phyloP scores from a whole-genome alignment of 1,140 invertebrate genomes.

The Cephus cinctus region DNA sequence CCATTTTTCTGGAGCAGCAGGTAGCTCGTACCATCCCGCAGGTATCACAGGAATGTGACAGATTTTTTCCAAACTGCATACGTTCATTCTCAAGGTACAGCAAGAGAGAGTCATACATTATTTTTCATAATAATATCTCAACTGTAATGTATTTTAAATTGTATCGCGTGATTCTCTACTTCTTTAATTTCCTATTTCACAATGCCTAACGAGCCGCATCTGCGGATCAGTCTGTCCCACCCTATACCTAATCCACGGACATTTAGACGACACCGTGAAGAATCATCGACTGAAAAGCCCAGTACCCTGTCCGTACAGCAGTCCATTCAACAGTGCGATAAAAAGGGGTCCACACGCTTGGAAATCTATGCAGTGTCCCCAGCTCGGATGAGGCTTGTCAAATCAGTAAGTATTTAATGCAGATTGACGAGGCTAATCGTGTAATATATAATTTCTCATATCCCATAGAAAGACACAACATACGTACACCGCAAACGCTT shows the following conservation, averaged over 20 bases:
- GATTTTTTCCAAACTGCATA: too few relatives aligned
- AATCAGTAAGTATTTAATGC: slow-evolving; percentile 44
- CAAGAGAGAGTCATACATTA: too few relatives aligned
- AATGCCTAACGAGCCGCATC: not conserved
- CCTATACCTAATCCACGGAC: slow-evolving; percentile 15
- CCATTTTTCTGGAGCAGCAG: slow-evolving; percentile 20
- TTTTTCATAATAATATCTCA: too few relatives aligned
- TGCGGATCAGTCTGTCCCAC: not conserved
- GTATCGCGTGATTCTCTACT: too few relatives aligned
- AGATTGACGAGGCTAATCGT: slow-evolving; percentile 37
- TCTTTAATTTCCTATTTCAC: too few relatives aligned
- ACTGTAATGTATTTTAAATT: too few relatives aligned
- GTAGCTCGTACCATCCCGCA: too few relatives aligned
- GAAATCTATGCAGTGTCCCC: slow-evolving; percentile 30
- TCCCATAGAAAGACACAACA: too few relatives aligned
- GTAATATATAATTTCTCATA: too few relatives aligned
- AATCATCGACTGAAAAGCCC: slow-evolving; percentile 29
- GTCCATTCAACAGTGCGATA: slow-evolving; percentile 30
- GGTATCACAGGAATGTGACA: too few relatives aligned
- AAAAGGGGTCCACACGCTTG: slow-evolving; percentile 37
- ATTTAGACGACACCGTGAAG: slow-evolving; percentile 41
- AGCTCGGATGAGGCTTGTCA: slow-evolving; percentile 38
- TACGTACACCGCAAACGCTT: too few relatives aligned
- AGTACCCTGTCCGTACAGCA: slow-evolving; percentile 40
- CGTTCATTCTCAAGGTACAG: too few relatives aligned